Evolutionary conservation across 2,888 invertebrate genomes (phyloP), one percentile per base, ranked within the genome.

Genomic region (Alviniconcha strummeri): DNA sequence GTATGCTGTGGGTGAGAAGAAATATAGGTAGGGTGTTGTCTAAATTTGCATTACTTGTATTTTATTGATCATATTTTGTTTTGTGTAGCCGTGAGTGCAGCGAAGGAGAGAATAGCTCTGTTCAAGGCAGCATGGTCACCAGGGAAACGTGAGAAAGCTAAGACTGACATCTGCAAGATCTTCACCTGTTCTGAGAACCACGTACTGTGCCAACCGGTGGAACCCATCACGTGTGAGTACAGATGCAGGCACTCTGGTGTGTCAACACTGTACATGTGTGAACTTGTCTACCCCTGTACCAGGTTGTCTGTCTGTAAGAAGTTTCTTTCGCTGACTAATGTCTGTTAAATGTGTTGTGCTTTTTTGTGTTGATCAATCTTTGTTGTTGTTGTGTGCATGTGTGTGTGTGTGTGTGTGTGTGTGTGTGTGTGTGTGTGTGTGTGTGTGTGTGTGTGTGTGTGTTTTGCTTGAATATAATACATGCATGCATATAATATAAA

Each of bases 41-140:
- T 5, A n/a, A 19, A 7, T 13, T 2, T 75, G 1, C 17, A 75
- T 36, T 36, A 6, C 1, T 36, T 52, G 2, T 4, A 75, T 13
- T 54, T 19, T 36, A 19, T 64, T 60, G 15, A 15, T 60, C 5
- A 19, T 79, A 17, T n/a, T 6, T 4, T 69, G 6, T n/a, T 7
- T 69, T n/a, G 6, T 64, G 13, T 64, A 80, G 80, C 52, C 4
- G n/a, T 80, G 54, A 52, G n/a, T 19, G n/a, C 64, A 36, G 71
- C 71, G 5, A 15, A 19, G n/a, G 71, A 80, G 64, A 69, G 56
- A 13, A 69, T 80, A 13, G 55, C 54, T 0, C n/a, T 80, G 36
- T 80, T 80, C 71, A 80, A 80, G 52, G 67, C 80, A 69, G 80
- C 55, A 17, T 80, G 80, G 80, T 36, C 52, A 8, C 17, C 54